Evolutionary conservation across 2,113 vertebrate species (phyloP).

Genomic region (Leptobrachium ailaonicum): DNA sequence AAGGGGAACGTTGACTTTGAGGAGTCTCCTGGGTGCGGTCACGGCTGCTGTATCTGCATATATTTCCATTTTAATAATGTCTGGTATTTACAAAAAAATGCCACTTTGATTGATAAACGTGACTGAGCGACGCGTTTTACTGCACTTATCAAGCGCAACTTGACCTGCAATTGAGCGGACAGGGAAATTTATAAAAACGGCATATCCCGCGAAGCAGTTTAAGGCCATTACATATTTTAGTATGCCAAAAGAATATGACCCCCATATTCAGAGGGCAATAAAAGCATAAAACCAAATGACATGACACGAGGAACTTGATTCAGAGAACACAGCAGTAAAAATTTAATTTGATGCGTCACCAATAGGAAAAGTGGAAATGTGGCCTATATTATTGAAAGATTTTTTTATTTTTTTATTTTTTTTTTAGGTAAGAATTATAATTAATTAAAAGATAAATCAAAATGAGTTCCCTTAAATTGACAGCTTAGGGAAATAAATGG

Average conservation of each 20-base stretch:
- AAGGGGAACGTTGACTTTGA: too few relatives aligned
- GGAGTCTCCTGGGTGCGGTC: too few relatives aligned
- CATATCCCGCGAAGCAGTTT: not conserved
- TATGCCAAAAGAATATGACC: not conserved
- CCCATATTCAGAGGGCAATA: not conserved
- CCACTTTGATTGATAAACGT: too few relatives aligned
- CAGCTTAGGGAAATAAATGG: too few relatives aligned
- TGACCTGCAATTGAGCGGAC: too few relatives aligned
- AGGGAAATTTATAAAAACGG: not conserved
- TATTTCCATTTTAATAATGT: too few relatives aligned
- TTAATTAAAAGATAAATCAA: not conserved
- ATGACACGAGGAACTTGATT: not conserved
- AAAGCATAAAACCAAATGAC: slow-evolving; percentile 3
- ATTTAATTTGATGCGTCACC: not conserved
- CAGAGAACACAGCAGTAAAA: not conserved
- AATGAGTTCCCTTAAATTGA: not conserved
- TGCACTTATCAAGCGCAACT: too few relatives aligned
- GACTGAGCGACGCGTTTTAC: too few relatives aligned
- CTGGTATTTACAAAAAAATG: too few relatives aligned
- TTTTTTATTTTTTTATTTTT: not conserved
- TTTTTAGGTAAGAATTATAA: not conserved
- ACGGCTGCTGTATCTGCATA: too few relatives aligned
- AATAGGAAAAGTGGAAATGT: not conserved
- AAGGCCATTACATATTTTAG: not conserved
- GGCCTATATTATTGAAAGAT: not conserved